Base-by-base conservation (phyloP, 2,113 vertebrate species). In the Vidua chalybeata region DNA sequence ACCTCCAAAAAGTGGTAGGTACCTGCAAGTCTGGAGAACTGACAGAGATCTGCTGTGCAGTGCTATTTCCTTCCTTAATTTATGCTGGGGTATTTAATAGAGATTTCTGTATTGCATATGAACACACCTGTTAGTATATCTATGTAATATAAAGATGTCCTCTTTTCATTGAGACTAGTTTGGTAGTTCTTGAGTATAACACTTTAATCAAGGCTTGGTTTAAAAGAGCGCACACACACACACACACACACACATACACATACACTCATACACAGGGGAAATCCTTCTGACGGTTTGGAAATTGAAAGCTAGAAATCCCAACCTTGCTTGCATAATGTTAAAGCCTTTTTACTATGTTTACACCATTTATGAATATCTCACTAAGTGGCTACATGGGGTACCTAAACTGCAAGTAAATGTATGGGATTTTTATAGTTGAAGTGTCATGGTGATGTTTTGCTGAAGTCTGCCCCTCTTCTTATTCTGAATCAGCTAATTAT, bases 1-100 rank as follows among this genome's bases (percentile, higher is more conserved):
- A 98, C 84, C 97, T 99, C 82, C 98, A 98, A 76, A 99, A 98
- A 99, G 99, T 99, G 98, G 99, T 99, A 96, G 93, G 99, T 98
- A 56, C 39, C 31, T 59, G 0, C 24, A 61, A n/a, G 31, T 37
- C 39, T 74, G 69, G 58, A 72, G 48, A 71, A 30, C 28, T 12
- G 8, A 41, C 35, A 54, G 39, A 28, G 3, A 4, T 88, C 46
- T 84, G 41, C 28, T 66, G 22, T 33, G 28, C 43, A 11, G 23
- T 27, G 15, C n/a, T 67, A 30, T 55, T 62, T 51, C 18, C 37
- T 54, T 67, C n/a, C 62, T 94, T 67, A 6, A 52, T 84, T 88
- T 35, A 9, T 62, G 27, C 15, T 1, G 0, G 37, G 43, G 12
- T 6, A 6, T 31, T 80, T 85, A 45, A 21, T 23, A 46, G 52